Evolutionary conservation across 2,797 vertebrate genomes (phyloP).

Genomic region (Brachymystax lenok): DNA sequence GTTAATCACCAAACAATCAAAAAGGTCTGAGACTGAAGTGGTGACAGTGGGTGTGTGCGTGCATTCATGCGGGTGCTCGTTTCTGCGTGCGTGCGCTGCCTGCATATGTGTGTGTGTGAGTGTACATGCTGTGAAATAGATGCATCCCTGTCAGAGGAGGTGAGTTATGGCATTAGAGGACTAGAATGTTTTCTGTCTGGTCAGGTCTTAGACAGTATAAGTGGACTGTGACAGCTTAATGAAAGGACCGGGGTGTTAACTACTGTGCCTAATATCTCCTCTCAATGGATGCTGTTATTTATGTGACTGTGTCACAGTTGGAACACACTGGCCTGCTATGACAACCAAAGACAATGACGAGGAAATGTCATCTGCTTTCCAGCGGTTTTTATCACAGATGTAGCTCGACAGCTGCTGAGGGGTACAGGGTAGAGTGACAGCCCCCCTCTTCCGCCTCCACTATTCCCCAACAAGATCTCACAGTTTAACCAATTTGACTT

Average conservation of each 20-base stretch:
- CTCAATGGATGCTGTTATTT: background rate
- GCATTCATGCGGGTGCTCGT: background rate
- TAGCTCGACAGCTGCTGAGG: background rate
- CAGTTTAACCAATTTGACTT: no score
- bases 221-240: slow-evolving; percentile 8
- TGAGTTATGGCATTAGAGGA: background rate
- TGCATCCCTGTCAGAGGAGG: background rate
- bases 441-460: background rate
- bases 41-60: background rate
- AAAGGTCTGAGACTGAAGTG: background rate
- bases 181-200: background rate
- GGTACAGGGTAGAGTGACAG: background rate
- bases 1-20: background rate
- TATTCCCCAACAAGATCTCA: no score
- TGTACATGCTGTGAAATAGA: background rate
- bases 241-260: background rate
- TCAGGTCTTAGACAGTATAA: slow-evolving; percentile 11
- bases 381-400: background rate
- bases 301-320: background rate
- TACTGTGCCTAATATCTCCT: background rate
- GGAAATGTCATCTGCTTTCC: background rate
- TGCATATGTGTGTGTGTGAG: background rate
- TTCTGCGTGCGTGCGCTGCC: background rate
- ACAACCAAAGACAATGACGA: background rate
- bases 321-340: background rate